A percentile compares a stretch with the other conserved stretches of the same genome.
phyloP scores from a whole-genome alignment of 2,113 vertebrate species.

The Paralichthys olivaceus region DNA sequence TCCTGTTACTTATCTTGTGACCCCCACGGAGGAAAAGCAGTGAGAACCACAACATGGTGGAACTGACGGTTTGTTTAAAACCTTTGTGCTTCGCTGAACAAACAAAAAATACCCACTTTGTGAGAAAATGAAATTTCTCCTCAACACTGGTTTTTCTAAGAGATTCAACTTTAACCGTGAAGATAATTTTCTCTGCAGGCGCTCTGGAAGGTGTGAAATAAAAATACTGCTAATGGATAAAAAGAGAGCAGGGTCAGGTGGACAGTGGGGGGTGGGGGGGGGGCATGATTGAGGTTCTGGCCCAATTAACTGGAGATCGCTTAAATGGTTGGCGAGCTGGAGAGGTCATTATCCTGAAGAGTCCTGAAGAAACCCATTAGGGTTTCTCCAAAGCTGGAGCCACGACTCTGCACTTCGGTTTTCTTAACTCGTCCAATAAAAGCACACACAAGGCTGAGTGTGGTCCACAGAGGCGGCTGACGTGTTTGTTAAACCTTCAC shows the following conservation, averaged over 20 bases:
- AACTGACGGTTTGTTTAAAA: no score
- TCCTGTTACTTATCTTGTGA: no score
- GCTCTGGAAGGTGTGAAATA: slow-evolving; percentile 11
- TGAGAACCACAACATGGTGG: no score
- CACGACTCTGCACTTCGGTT: slow-evolving; percentile 39
- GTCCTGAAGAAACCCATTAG: slow-evolving; percentile 60
- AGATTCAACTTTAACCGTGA: slow-evolving; percentile 8
- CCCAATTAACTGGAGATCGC: slow-evolving; percentile 76
- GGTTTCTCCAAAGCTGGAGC: slow-evolving; percentile 45
- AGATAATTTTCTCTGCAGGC: slow-evolving; percentile 18
- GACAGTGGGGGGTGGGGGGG: neutral
- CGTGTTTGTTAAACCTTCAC: slow-evolving; percentile 15
- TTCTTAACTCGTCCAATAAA: slow-evolving; percentile 27
- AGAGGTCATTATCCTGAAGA: slow-evolving; percentile 69
- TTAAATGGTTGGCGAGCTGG: slow-evolving; percentile 61
- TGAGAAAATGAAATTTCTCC: no score
- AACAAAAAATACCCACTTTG: no score
- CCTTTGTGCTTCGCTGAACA: no score
- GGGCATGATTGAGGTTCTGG: slow-evolving; percentile 66
- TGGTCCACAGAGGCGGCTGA: neutral
- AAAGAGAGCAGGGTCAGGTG: slow-evolving; percentile 41
- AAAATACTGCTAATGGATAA: slow-evolving; percentile 54
- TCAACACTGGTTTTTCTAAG: no score
- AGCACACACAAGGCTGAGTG: slow-evolving; percentile 29
- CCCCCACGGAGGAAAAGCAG: no score